Base-by-base conservation (phyloP, 2,113 vertebrate species). In the Oreochromis niloticus region DNA sequence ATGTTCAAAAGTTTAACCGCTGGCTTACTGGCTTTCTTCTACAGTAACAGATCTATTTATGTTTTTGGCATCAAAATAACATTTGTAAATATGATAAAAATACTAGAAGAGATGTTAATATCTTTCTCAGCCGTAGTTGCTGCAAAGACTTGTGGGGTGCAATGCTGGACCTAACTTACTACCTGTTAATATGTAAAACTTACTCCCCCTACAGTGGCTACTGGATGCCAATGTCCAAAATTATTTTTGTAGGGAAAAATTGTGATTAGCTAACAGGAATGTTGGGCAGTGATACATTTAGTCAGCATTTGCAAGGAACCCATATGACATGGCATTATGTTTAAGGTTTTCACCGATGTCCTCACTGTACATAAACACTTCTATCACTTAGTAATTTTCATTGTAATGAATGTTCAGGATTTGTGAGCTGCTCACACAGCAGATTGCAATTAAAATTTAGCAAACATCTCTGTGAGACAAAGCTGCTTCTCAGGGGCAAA, bases 1-100 rank as follows among this genome's bases (percentile, higher is more conserved):
- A 81, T 90, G 81, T 86, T 61, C 2, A 63, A 81, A 80, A 78
- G 6, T 22, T 48, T 4, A 57, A 82, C 12, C 7, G 32, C 84
- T 92, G 92, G 91, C 87, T 87, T 88, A 88, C 91, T 92, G 90
- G 87, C 88, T 92, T 89, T 3, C 13, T 82, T n/a, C 24, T 83
- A 52, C 61, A 81, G 83, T 92, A 93, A 93, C 68, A 86, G 52
- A 61, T 80, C 9, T 83, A 80, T 57, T 89, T 30, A 43, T 7
- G 71, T 83, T 92, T 85, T 83, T 55, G 88, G 92, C 88, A 83
- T 95, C 92, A 95, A 93, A 94, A 86, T 86, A 85, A 32, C n/a
- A 13, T 56, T 68, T 22, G 5, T 10, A 17, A 11, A 43, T 6
- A 24, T 48, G 50, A 83, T n/a, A 2, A 54, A 19, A 61, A 56